Evolutionary conservation across 1,140 invertebrate genomes (phyloP).

Genomic region (Drosophila suzukii): DNA sequence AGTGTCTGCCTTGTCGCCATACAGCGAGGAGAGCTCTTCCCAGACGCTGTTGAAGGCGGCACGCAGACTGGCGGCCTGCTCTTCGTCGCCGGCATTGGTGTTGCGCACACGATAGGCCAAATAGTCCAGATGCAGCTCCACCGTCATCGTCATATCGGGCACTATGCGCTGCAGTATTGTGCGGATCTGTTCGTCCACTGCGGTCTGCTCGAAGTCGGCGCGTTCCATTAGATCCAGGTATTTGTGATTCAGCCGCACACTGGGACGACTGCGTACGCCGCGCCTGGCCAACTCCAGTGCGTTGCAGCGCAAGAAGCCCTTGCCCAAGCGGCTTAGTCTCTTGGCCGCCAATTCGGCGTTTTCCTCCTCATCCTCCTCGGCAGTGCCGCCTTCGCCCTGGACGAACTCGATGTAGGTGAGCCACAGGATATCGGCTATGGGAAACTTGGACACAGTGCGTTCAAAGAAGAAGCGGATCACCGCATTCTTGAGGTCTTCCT

Average conservation of each 20-base stretch:
- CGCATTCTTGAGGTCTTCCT: slow-evolving; percentile 7
- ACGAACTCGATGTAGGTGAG: slow-evolving; percentile 52
- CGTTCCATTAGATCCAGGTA: slow-evolving; percentile 50
- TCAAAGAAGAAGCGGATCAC: slow-evolving; percentile 49
- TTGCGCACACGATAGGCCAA: slow-evolving; percentile 57
- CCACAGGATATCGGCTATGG: slow-evolving; percentile 41
- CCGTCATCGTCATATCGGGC: slow-evolving; percentile 17
- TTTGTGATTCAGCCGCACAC: slow-evolving; percentile 39
- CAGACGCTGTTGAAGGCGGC: slow-evolving; percentile 59
- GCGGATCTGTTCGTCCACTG: slow-evolving; percentile 25
- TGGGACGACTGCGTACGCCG: slow-evolving; percentile 18
- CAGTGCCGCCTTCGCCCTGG: neutral
- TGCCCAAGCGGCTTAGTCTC: slow-evolving; percentile 3
- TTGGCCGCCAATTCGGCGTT: neutral
- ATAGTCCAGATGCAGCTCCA: slow-evolving; percentile 63
- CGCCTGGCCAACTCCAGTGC: slow-evolving; percentile 39
- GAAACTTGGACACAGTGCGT: slow-evolving; percentile 38
- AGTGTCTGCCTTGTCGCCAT: slow-evolving; percentile 72
- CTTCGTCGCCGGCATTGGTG: neutral
- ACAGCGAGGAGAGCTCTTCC: slow-evolving; percentile 64
- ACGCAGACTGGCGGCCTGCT: slow-evolving; percentile 50
- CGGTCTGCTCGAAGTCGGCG: neutral
- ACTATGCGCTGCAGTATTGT: slow-evolving; percentile 16
- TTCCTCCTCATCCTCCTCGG: neutral
- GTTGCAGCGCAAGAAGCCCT: slow-evolving; percentile 28